These are phyloP conservation scores for Tenthredo notha DNA, from an alignment of 2,888 invertebrate species.

Conservation along the genomic window DNA sequence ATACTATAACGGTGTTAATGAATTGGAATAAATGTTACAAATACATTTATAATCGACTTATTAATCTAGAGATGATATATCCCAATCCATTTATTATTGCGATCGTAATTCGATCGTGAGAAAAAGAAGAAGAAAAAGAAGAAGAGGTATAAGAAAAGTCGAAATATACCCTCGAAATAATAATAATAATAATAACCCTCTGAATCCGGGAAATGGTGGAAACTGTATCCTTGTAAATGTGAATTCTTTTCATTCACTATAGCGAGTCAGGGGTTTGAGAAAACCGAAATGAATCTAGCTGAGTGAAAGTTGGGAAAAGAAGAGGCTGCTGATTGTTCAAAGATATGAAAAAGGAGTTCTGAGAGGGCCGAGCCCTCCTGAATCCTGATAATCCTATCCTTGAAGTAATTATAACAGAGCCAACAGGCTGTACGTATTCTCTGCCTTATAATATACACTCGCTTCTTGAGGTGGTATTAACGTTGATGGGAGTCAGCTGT, in stretches of 20 bases:
- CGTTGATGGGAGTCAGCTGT: constrained; percentile 50
- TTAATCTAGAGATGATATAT: not conserved
- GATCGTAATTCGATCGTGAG: not conserved
- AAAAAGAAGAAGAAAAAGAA: not conserved
- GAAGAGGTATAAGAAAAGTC: not conserved
- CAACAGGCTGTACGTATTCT: constrained; percentile 12
- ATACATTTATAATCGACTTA: constrained; percentile 67
- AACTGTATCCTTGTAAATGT: not conserved
- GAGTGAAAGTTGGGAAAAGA: not conserved
- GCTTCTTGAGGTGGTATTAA: constrained; percentile 49
- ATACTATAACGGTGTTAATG: constrained; percentile 66
- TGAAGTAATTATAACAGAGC: constrained; percentile 29
- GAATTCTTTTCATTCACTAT: not conserved
- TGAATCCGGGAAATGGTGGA: not conserved
- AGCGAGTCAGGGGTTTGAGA: not conserved
- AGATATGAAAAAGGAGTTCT: not conserved
- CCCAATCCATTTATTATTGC: not conserved
- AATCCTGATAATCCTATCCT: constrained; percentile 27
- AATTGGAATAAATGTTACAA: constrained; percentile 75
- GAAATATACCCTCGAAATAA: not conserved
- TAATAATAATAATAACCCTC: not conserved
- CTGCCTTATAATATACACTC: constrained; percentile 29
- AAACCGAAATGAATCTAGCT: not conserved
- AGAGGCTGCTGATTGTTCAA: constrained; percentile 21
- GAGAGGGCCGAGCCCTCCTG: not conserved